Percentiles rank a stretch among this genome's conserved stretches.
These are phyloP conservation scores for Cyclophora punctaria DNA, from an alignment of 2,888 invertebrate genomes.

Conservation along the genomic window DNA sequence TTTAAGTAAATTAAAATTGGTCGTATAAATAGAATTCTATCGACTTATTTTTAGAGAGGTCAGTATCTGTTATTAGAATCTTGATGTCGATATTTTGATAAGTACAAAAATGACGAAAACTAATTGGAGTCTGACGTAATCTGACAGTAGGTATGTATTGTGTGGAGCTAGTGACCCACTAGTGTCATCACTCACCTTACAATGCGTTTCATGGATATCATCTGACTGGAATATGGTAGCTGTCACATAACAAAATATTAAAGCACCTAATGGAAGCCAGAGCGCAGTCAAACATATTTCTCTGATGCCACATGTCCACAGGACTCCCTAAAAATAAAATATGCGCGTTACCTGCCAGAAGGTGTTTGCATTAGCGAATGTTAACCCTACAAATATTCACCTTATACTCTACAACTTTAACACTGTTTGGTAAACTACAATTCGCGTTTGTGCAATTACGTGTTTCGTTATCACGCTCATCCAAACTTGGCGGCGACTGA, in stretches of 20 bases:
- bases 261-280: constrained; percentile 87
- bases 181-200: constrained; percentile 81
- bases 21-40: too few relatives aligned
- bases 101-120: too few relatives aligned
- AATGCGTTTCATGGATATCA: constrained; percentile 96
- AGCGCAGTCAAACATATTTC: constrained; percentile 88
- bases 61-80: too few relatives aligned
- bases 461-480: constrained; percentile 39
- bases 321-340: constrained; percentile 61
- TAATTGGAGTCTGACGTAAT: too few relatives aligned
- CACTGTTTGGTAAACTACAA: constrained; percentile 43
- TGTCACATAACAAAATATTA: constrained; percentile 90
- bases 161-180: too few relatives aligned
- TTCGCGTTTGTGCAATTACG: constrained; percentile 45
- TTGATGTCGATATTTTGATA: too few relatives aligned
- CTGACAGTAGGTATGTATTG: too few relatives aligned
- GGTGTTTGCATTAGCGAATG: constrained; percentile 1
- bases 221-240: constrained; percentile 93
- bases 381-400: constrained; percentile 23
- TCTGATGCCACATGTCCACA: constrained; percentile 85
- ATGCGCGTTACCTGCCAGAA: constrained; percentile 3
- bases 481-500: constrained; percentile 58
- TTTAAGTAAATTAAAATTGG: too few relatives aligned
- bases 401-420: constrained; percentile 58
- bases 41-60: too few relatives aligned